Conservation (phyloP, 2,113 vertebrate genomes). For the Fregata magnificens region DNA sequence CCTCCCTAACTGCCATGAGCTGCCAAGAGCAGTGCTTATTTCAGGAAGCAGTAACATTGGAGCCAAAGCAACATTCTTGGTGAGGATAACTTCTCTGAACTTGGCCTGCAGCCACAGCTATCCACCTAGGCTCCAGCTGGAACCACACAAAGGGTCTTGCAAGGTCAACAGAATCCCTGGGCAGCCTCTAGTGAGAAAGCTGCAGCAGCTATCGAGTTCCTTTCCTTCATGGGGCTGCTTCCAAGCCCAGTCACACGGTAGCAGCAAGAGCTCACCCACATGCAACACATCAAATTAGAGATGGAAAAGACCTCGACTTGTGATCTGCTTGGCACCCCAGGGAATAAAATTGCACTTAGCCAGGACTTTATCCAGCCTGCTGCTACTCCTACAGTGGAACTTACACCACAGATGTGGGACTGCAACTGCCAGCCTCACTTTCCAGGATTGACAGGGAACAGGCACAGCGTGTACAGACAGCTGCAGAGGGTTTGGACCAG, state of each 20-base stretch:
- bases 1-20: neutral
- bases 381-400: neutral
- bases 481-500: neutral
- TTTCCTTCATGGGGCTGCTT: neutral
- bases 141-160: neutral
- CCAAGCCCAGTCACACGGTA: neutral
- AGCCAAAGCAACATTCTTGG: neutral
- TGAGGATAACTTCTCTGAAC: neutral
- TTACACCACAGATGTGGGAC: neutral
- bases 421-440: neutral
- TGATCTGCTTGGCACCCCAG: neutral
- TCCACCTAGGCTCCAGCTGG: neutral
- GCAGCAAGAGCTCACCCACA: neutral
- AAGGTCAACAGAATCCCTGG: slow-evolving; percentile 23
- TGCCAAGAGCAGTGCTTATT: slow-evolving; percentile 31
- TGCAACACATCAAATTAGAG: neutral
- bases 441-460: slow-evolving; percentile 21
- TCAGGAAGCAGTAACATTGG: neutral
- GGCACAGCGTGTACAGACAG: neutral
- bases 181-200: neutral
- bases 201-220: neutral
- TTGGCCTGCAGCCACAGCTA: neutral
- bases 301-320: neutral
- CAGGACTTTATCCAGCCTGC: neutral
- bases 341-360: neutral